These are phyloP conservation scores for Aphrophora alni DNA, from an alignment of 2,888 invertebrate species.

Conservation along the genomic window DNA sequence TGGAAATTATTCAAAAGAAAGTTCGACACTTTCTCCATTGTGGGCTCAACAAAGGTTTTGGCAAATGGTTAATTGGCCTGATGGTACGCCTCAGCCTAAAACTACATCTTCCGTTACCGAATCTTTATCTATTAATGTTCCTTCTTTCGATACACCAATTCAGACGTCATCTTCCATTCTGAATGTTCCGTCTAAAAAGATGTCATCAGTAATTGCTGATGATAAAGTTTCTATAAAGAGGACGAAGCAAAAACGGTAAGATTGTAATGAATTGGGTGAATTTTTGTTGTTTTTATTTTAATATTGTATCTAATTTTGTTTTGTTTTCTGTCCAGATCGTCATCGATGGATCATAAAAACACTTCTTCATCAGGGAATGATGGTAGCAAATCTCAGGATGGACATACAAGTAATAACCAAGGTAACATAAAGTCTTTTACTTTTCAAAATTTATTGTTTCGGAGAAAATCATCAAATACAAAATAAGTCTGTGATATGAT, in stretches of 20 bases:
- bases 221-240: background rate
- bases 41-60: constrained; percentile 49
- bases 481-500: too few species aligned
- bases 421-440: constrained; percentile 58
- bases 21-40: constrained; percentile 25
- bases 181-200: background rate
- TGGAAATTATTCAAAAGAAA: background rate
- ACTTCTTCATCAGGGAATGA: constrained; percentile 59
- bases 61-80: constrained; percentile 47
- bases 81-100: background rate
- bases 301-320: background rate
- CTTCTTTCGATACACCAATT: constrained; percentile 32
- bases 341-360: constrained; percentile 60
- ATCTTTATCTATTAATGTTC: constrained; percentile 38
- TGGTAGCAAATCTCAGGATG: constrained; percentile 62
- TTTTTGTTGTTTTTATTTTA: background rate
- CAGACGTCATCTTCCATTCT: background rate
- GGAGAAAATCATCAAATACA: too few species aligned
- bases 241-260: constrained; percentile 30
- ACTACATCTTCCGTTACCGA: constrained; percentile 13
- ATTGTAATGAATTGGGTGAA: background rate
- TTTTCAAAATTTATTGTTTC: too few species aligned
- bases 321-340: constrained; percentile 58
- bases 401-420: constrained; percentile 62
- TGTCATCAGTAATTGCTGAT: background rate